These are phyloP conservation scores for Oopsacas minuta DNA, from an alignment of 37 sponge, comb jelly and placozoan genomes.

Conservation along the genomic window DNA sequence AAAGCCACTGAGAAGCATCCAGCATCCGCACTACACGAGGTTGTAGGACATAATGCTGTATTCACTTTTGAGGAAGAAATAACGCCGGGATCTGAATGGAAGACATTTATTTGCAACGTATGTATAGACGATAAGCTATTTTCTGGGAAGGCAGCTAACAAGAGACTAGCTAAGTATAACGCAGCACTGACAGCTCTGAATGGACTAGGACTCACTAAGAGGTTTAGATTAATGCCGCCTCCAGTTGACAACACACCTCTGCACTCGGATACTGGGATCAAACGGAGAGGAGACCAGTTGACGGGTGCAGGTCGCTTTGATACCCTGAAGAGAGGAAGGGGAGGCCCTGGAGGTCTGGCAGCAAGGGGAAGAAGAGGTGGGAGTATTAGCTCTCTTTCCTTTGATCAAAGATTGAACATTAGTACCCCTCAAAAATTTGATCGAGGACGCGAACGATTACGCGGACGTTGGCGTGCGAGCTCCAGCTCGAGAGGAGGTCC, in stretches of 20 bases:
- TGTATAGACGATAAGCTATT: background rate
- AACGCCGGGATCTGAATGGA: background rate
- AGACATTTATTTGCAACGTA: background rate
- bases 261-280: background rate
- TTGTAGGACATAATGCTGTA: background rate
- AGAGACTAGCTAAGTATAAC: constrained; percentile 16
- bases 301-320: background rate
- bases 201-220: background rate
- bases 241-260: background rate
- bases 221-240: background rate
- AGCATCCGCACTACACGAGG: background rate
- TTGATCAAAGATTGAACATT: background rate
- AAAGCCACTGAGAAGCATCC: background rate
- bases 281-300: background rate
- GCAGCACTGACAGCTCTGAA: constrained; percentile 13
- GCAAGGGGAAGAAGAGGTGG: background rate
- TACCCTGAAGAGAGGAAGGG: background rate
- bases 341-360: background rate
- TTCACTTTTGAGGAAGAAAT: background rate
- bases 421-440: background rate
- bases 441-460: background rate
- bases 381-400: background rate
- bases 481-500: background rate
- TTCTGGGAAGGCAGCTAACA: background rate
- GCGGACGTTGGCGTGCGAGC: background rate